These are phyloP conservation scores for Magallana ariakensis DNA, from an alignment of 1,140 invertebrate species.

Conservation along the genomic window DNA sequence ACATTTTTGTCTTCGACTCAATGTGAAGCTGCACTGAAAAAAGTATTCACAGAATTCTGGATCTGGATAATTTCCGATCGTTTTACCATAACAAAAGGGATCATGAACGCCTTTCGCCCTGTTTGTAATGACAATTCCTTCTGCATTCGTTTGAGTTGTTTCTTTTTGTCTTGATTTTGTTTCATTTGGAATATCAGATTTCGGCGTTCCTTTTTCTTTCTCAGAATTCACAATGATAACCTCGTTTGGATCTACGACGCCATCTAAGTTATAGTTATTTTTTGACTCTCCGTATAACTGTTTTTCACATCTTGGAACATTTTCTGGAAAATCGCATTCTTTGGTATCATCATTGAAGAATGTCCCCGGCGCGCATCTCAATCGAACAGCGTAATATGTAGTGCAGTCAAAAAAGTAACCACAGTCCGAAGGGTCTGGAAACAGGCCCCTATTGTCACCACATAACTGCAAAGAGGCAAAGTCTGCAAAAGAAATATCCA, in stretches of 20 bases:
- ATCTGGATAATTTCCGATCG: constrained; percentile 29
- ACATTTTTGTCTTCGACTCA: constrained; percentile 28
- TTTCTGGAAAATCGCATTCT: constrained; percentile 34
- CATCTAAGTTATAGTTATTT: constrained; percentile 29
- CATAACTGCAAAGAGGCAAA: not conserved
- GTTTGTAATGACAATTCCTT: not conserved
- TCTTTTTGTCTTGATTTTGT: not conserved
- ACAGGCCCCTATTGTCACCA: not conserved
- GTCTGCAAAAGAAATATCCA: not conserved
- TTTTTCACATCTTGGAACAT: constrained; percentile 28
- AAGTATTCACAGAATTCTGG: constrained; percentile 10
- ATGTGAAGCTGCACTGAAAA: constrained; percentile 1
- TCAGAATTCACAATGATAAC: constrained; percentile 7
- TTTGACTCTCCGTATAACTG: constrained; percentile 20
- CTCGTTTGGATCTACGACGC: not conserved
- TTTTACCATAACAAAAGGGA: constrained; percentile 24
- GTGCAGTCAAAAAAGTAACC: constrained; percentile 7
- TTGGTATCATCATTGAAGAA: constrained; percentile 18
- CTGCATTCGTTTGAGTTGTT: not conserved
- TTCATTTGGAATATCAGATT: not conserved
- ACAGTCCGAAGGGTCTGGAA: constrained; percentile 33
- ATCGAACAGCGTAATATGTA: not conserved
- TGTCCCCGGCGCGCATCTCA: constrained; percentile 14
- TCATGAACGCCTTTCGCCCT: not conserved
- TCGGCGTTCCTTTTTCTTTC: not conserved